Base-by-base conservation (phyloP, 2,113 vertebrate genomes). In the Percina caprodes region DNA sequence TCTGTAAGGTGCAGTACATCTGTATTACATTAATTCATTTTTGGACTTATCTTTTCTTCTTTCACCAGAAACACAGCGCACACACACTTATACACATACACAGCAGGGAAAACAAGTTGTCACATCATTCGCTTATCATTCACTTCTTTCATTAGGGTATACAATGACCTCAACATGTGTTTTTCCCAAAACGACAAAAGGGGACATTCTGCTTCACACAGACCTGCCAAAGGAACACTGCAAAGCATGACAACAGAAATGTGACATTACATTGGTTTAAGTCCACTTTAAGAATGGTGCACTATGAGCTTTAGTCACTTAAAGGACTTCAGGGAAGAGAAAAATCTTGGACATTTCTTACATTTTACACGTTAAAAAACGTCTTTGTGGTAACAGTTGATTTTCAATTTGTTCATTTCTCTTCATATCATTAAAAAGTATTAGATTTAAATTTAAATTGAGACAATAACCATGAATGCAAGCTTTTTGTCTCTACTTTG, bases 111-210 rank as follows among this genome's bases (percentile, higher is more conserved):
- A 62, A 78, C 79, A 82, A 79, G 46, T 75, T 83, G 79, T 87
- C 84, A 82, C 70, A 70, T 81, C 62, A 79, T 75, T 79, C 24
- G 6, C 49, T 92, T 88, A 93, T 92, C 88, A 58, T 76, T 66
- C 67, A 72, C 68, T 69, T 83, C 49, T 85, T 88, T 89, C 84
- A 92, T 92, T 92, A 89, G 46, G 54, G n/a, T 54, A 55, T 69
- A 86, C 86, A 85, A 48, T 85, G 52, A 7, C 56, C 69, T 78
- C 58, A 83, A 81, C 89, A 85, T 63, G 39, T 92, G 91, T 88
- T 77, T 86, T 87, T 58, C 62, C 56, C 73, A 84, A 82, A 65
- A 78, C 70, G 74, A 93, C 91, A 88, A 92, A 91, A 84, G 13
- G 72, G 45, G 81, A 90, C 88, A 90, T 83, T 85, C 1, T 82